Base-by-base conservation (phyloP, 2,113 vertebrate species). In the Eurypyga helias region DNA sequence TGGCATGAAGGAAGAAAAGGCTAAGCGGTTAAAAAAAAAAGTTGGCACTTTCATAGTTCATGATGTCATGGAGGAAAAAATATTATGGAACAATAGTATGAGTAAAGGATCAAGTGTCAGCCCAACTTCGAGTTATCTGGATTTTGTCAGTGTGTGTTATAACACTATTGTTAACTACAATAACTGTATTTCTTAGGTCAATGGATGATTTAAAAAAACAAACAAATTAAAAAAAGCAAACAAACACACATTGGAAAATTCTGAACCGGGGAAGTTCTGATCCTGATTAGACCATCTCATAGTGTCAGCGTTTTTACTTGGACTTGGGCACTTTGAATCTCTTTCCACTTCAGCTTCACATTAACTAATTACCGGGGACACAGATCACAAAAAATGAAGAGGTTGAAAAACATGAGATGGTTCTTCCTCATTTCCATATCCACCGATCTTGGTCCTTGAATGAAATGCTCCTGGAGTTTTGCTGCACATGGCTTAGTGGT, bases 1-100 rank as follows among this genome's bases (percentile, higher is more conserved):
- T 43, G 34, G 79, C 43, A 64, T 64, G 71, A 91, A 86, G 64
- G 65, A 94, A 91, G 78, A 90, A 96, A 94, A 91, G 65, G 69
- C 81, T 57, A 91, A 57, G 78, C 60, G 3, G 83, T 64, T 52
- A 90, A 91, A 81, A 82, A 88, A 84, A 93, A 94, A 73, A 13
- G 58, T 91, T 97, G 97, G 97, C 95, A 94, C 91, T 87, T 95
- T 67, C 83, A 89, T 84, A 84, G 89, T 38, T 95, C 92, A 93
- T 97, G 96, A 97, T 96, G 94, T 96, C 96, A 97, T 95, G 96
- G 91, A 97, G 97, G 95, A 95, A 97, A 97, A 97, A 96, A 95
- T 96, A 97, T 93, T 96, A 95, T 96, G 95, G 95, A 97, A 97
- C 96, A 97, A 96, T 96, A 96, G 89, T 62, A 92, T 89, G 96